Percentiles rank a stretch among this genome's conserved stretches.
phyloP scores from a whole-genome alignment of 2,888 invertebrate species.

The Oasisia sp. region DNA sequence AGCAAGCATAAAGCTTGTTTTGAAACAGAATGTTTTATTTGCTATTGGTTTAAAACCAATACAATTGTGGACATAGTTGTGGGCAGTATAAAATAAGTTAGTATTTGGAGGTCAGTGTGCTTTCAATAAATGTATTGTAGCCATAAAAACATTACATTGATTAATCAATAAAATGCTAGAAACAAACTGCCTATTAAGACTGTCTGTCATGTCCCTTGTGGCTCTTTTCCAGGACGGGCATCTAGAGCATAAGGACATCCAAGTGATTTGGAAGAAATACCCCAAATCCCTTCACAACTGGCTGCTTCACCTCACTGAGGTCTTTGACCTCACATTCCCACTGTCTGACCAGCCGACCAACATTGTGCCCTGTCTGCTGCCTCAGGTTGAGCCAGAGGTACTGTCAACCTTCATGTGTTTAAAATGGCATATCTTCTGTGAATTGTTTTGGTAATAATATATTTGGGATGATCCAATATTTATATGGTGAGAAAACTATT shows the following conservation, averaged over 20 bases:
- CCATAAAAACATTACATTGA: no score
- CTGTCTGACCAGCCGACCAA: slow-evolving; percentile 52
- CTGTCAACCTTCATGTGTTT: neutral
- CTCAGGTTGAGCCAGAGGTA: slow-evolving; percentile 53
- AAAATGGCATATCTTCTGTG: neutral
- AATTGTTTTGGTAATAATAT: no score
- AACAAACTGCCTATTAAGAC: neutral
- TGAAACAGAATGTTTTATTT: no score
- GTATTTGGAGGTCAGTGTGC: no score
- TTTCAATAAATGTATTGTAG: no score
- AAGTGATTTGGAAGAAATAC: slow-evolving; percentile 56
- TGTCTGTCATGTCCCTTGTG: neutral
- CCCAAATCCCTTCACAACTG: slow-evolving; percentile 57
- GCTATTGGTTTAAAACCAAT: no score
- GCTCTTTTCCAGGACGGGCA: slow-evolving; percentile 54
- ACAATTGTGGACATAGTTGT: no score
- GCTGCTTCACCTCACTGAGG: slow-evolving; percentile 62
- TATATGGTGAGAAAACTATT: no score
- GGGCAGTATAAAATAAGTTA: no score
- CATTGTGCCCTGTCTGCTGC: slow-evolving; percentile 61
- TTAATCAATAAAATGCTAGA: no score
- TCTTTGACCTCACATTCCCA: slow-evolving; percentile 63
- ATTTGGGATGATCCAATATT: no score
- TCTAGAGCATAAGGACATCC: slow-evolving; percentile 54
- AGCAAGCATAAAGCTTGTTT: no score